Percentiles rank a stretch among this genome's conserved stretches.
These are phyloP conservation scores for Mus pahari DNA, from an alignment of 2,113 vertebrate species.

Conservation along the genomic window DNA sequence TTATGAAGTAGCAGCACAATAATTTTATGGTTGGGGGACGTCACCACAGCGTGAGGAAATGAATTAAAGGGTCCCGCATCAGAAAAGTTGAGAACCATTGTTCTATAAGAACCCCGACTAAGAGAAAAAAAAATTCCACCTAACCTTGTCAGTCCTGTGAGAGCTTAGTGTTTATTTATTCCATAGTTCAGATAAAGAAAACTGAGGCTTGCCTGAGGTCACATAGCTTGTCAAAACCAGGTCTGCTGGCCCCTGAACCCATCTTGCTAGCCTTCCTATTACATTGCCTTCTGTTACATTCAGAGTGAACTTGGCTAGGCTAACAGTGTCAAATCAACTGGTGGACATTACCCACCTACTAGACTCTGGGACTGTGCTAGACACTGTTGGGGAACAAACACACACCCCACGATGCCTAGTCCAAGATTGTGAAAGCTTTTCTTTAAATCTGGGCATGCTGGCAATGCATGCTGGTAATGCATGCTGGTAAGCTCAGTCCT, in stretches of 20 bases:
- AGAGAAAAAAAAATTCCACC: not conserved
- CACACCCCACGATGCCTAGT: not conserved
- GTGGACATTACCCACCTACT: not conserved
- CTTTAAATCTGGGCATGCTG: not conserved
- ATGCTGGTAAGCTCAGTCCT: not conserved
- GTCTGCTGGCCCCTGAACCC: not conserved
- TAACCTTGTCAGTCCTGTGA: not conserved
- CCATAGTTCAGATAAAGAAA: not conserved
- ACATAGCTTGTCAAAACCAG: not conserved
- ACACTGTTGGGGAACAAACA: not conserved
- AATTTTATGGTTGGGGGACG: not conserved
- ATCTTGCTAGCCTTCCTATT: not conserved
- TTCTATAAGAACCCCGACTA: not conserved
- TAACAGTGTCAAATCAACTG: not conserved
- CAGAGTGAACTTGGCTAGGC: not conserved
- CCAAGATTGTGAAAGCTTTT: not conserved
- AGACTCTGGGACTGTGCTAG: not conserved
- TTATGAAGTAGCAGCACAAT: not conserved
- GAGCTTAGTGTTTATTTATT: not conserved
- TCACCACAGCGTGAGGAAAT: not conserved
- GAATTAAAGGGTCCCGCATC: not conserved
- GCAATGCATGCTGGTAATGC: too few relatives aligned
- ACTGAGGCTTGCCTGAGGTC: not conserved
- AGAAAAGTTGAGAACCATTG: not conserved
- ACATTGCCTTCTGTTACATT: not conserved